phyloP scores from a whole-genome alignment of 1,140 invertebrate genomes.

The Lepidotrigona ventralis region DNA sequence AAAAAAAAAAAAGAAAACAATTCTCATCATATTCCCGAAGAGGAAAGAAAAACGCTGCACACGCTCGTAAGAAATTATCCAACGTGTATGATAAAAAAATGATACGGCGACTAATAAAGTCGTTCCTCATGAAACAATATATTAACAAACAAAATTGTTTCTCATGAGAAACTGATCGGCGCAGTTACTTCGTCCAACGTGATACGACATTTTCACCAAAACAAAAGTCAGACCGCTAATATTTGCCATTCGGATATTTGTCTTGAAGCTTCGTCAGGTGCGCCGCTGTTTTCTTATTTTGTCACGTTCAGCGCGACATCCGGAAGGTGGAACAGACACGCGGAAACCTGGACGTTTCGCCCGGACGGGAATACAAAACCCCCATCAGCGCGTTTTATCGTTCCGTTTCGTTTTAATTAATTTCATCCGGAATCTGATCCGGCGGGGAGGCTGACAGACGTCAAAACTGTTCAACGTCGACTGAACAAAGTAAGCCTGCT shows the following conservation, averaged over 20 bases:
- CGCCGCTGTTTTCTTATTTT: background rate
- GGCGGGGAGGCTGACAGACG: background rate
- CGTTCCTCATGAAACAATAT: no score
- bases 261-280: background rate
- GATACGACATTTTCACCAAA: no score
- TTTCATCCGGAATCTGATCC: slow-evolving; percentile 13
- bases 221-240: background rate
- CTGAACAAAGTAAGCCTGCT: slow-evolving; percentile 6
- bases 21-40: no score
- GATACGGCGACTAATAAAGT: no score
- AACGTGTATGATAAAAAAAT: no score
- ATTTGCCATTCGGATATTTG: background rate
- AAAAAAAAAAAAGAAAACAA: no score
- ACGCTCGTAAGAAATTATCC: no score
- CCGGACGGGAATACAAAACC: background rate
- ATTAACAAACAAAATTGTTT: no score
- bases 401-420: slow-evolving; percentile 28
- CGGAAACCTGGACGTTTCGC: background rate
- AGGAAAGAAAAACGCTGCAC: no score
- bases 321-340: background rate
- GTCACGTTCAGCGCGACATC: background rate
- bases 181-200: no score
- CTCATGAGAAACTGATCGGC: no score
- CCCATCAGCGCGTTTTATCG: slow-evolving; percentile 6
- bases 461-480: slow-evolving; percentile 29